Base-by-base conservation (phyloP, 1,140 invertebrate species). In the Sinonovacula constricta region DNA sequence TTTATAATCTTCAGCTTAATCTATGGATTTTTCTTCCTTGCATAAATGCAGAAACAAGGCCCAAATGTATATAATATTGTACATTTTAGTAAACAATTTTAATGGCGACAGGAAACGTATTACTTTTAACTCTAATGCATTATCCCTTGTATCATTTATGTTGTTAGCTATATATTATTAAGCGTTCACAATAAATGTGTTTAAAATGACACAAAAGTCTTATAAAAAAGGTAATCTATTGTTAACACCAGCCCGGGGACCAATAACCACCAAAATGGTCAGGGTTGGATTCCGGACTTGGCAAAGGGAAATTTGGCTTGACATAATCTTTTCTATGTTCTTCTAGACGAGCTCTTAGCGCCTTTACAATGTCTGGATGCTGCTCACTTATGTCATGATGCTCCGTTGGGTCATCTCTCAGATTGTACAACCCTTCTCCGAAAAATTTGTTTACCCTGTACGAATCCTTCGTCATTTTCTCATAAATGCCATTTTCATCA, bases 211-310 rank as follows among this genome's bases (percentile, higher is more conserved):
- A 45, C 7, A n/a, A n/a, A n/a, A n/a, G 39, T 18, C 5, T 22
- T 56, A 56, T 56, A 24, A 14, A 14, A 24, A 14, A n/a, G 24
- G 10, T 24, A 60, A 84, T 84, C 83, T 84, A 87, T 3, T 86
- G 81, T 18, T 39, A 84, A 78, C 84, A 85, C 84, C 84, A 85
- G 18, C 84, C 84, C 0, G 84, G 82, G 10, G 45, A 75, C 84
- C 84, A 85, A 2, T 71, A 74, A 18, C 84, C 82, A 3, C 74
- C 78, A 34, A 34, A 83, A 14, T 82, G 53, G 12, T 69, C 26
- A 0, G 84, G 84, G 51, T 83, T 53, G 30, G 68, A 24, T 12
- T 15, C 56, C 0, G 84, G 84, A n/a, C 75, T 66, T 26, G 2
- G 0, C 31, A 63, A 51, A 10, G 72, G 80, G 22, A 51, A 66